Evolutionary conservation across 2,797 vertebrate genomes (phyloP), one percentile per base, ranked within the genome.

Genomic region (Clarias fuscus): DNA sequence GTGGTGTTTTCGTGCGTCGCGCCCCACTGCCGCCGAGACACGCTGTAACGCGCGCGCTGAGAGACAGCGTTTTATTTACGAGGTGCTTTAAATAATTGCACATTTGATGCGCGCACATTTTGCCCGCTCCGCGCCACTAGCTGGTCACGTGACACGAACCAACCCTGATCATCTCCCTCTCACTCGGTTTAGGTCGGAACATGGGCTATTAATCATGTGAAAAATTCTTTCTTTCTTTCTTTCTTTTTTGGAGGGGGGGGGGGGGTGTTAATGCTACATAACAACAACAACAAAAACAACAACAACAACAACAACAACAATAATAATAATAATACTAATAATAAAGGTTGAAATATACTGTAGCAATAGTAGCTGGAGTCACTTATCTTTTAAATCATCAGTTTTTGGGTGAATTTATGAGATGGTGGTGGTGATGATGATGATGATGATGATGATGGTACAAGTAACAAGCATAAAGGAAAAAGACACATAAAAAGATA

Each of bases 61-160:
- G 89, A 85, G 89, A 90, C 90, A 87, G 89, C 82, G 72, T 89
- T 90, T 13, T 93, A 93, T 93, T 94, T 93, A 93, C 93, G 92
- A 93, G 91, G 87, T 61, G 80, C 89, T 92, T 93, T 93, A 94
- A 67, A 94, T 94, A 92, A 93, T 93, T 92, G 94, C 92, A 93
- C 92, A 87, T 91, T 91, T 48, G 79, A 67, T n/a, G 61, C 33
- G 37, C 24, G 37, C 37, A 40, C 37, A 18, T 27, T 81, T 65
- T n/a, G 61, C 22, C 37, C 33, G 48, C 61, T 48, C 33, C 58
- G 7, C 11, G 24, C 58, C 40, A 67, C 62, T 65, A 14, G 1
- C 13, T 5, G 24, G 68, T 83, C 53, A 73, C 56, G 56, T 72
- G 68, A 72, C 67, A 72, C 14, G 20, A 58, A 43, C n/a, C 14